A percentile compares a stretch with the other conserved stretches of the same genome.
Conservation (phyloP, 2,797 vertebrate genomes). For the Mus spretus region DNA sequence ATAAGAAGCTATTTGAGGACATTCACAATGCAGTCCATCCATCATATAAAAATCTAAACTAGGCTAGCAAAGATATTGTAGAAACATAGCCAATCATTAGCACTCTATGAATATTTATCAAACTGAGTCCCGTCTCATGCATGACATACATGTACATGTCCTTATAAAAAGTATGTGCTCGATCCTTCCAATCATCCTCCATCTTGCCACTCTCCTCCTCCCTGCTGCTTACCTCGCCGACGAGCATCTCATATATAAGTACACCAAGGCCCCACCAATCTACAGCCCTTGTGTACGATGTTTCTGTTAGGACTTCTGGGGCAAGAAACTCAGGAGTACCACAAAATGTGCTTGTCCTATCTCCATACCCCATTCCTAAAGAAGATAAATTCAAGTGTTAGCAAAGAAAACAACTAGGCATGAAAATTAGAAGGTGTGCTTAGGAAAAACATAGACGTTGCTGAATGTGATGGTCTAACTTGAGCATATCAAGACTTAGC, state of each 20-base stretch:
- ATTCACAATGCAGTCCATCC: conserved; percentile 37
- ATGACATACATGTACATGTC: conserved; percentile 12
- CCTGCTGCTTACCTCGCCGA: conserved; percentile 95
- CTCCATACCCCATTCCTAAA: conserved; percentile 98
- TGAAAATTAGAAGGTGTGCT: conserved; percentile 30
- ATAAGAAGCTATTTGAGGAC: conserved; percentile 52
- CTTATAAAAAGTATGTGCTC: conserved; percentile 61
- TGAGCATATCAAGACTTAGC: neutral
- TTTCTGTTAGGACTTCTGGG: conserved; percentile 98
- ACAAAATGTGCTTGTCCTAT: conserved; percentile 99
- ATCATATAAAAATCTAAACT: conserved; percentile 55
- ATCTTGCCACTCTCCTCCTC: neutral
- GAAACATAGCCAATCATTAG: conserved; percentile 19
- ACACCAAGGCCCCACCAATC: conserved; percentile 99
- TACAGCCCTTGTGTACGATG: conserved; percentile 98
- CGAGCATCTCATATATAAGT: conserved; percentile 99
- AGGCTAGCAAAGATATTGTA: neutral
- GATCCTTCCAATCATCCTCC: conserved; percentile 25
- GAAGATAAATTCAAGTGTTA: conserved; percentile 76
- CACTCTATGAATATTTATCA: conserved; percentile 27
- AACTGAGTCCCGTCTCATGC: conserved; percentile 36
- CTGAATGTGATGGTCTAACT: neutral
- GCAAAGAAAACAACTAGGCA: conserved; percentile 16
- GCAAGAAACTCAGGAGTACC: conserved; percentile 99
- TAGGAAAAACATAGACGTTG: conserved; percentile 65